Evolutionary conservation across 2,888 invertebrate species (phyloP), one percentile per base, ranked within the genome.

Genomic region (Sinopyrophorus schimmeli): DNA sequence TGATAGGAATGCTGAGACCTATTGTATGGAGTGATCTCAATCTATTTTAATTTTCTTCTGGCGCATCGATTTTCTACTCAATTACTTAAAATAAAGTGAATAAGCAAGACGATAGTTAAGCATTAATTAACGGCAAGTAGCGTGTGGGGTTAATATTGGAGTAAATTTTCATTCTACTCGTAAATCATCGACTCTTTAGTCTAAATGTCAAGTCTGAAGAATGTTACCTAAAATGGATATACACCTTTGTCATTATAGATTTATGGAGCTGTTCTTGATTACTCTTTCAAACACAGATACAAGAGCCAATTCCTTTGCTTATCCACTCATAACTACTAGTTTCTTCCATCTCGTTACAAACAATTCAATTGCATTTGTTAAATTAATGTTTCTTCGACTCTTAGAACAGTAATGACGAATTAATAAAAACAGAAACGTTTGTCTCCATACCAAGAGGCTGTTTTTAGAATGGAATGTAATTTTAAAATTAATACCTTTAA

Each of bases 151-250:
- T 31, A 41, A 30, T 31, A 41, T 41, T 31, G 30, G 18, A 20
- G 17, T 35, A 31, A 18, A 28, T 40, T 40, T 40, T 40, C 27
- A 21, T 40, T 27, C 27, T 11, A 16, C 12, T 10, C 16, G 16
- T 41, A 41, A 41, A 41, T 41, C 30, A 41, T 41, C 15, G 41
- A 41, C 30, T 30, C 31, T 28, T 31, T 41, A 28, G 24, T 37
- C 30, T 14, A 44, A 37, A 37, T 35, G 35, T 37, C 35, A 44
- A 37, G 44, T 37, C 21, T 37, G 30, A 44, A 44, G 44, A 44
- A 44, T 44, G 44, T 17, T 12, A 20, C 44, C 44, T 44, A 44
- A 44, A 44, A 44, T 44, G 44, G 44, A 37, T 30, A 37, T 37
- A 37, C 35, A 30, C 42, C 37, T 44, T 44, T 44, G 28, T 44